These are phyloP conservation scores for Latheticus oryzae DNA, from an alignment of 2,888 invertebrate species.

Conservation along the genomic window DNA sequence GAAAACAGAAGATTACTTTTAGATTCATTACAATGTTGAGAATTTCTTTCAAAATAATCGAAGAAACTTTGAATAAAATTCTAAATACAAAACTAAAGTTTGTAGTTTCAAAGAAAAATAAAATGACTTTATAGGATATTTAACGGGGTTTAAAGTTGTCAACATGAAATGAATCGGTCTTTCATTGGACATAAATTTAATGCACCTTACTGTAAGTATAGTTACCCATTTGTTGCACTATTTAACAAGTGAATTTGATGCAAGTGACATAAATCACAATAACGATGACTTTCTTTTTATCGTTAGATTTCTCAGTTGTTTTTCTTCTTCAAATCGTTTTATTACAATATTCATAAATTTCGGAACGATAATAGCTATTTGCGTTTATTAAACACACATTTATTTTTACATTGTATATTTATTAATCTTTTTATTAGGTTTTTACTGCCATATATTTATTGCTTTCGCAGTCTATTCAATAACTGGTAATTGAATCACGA, in stretches of 20 bases:
- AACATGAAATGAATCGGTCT: constrained; percentile 59
- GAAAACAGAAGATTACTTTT: constrained; percentile 11
- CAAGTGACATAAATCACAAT: constrained; percentile 25
- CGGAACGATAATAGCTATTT: constrained; percentile 12
- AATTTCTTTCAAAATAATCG: no score
- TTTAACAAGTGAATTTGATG: constrained; percentile 36
- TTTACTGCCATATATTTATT: constrained; percentile 25
- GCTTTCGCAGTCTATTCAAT: constrained; percentile 19
- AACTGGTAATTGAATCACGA: constrained; percentile 21
- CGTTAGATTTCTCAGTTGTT: constrained; percentile 14
- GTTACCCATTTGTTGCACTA: constrained; percentile 48
- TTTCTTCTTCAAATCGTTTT: constrained; percentile 9
- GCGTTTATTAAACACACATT: constrained; percentile 27
- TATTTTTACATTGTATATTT: constrained; percentile 36
- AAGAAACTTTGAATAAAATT: no score
- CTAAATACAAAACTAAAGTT: constrained; percentile 57
- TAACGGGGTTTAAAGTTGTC: constrained; percentile 61
- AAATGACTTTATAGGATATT: constrained; percentile 59
- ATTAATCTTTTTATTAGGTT: constrained; percentile 26
- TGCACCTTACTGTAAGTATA: constrained; percentile 48
- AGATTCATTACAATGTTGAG: constrained; percentile 23
- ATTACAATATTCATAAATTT: constrained; percentile 32
- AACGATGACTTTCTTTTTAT: constrained; percentile 10
- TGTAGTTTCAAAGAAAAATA: constrained; percentile 58
- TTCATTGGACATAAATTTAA: constrained; percentile 58